These are phyloP conservation scores for Campopleginae sp. DNA, from an alignment of 2,888 invertebrate genomes.

Conservation along the genomic window DNA sequence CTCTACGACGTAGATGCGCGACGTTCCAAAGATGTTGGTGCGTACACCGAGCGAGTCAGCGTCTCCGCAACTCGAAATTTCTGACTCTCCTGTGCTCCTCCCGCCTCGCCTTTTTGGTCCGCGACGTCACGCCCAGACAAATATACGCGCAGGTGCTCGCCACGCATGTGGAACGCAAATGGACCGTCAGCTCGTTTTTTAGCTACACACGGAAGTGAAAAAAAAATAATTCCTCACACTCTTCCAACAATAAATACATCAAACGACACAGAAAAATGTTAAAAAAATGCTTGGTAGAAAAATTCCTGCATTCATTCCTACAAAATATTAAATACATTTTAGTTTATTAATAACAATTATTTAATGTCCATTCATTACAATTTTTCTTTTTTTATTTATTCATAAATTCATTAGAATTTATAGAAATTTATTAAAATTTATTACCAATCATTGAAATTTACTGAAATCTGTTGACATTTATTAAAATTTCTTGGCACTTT, in stretches of 20 bases:
- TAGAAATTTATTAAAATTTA: no score
- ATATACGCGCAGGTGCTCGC: constrained; percentile 75
- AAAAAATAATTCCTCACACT: constrained; percentile 20
- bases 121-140: constrained; percentile 44
- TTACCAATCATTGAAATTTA: no score
- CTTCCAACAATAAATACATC: not conserved
- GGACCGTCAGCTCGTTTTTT: constrained; percentile 30
- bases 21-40: constrained; percentile 63
- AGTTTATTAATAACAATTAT: no score
- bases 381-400: no score
- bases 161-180: constrained; percentile 73
- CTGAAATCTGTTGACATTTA: no score
- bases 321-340: no score
- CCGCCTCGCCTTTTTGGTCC: constrained; percentile 38
- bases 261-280: not conserved
- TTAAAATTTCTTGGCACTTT: no score
- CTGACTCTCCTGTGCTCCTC: constrained; percentile 3
- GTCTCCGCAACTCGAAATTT: constrained; percentile 59
- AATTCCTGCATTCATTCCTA: no score
- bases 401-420: no score
- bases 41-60: constrained; percentile 30
- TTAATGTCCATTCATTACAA: no score
- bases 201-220: not conserved
- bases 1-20: constrained; percentile 59
- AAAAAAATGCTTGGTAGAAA: no score